Percentiles rank a stretch among this genome's conserved stretches.
phyloP scores from a whole-genome alignment of 2,888 invertebrate genomes.

The Ceriagrion tenellum region DNA sequence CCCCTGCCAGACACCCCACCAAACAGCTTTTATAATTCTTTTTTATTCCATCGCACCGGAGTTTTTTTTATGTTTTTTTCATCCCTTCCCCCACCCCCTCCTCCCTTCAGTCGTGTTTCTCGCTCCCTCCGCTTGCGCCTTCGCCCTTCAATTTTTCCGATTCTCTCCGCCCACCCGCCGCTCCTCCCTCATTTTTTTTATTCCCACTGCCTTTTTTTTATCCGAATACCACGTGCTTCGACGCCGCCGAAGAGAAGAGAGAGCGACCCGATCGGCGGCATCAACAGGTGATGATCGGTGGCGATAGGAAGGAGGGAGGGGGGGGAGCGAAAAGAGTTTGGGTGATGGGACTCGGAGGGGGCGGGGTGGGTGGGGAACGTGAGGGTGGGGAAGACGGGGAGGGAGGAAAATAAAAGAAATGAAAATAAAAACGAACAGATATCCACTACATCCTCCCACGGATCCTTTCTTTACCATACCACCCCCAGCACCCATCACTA shows the following conservation, averaged over 20 bases:
- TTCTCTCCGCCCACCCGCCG: not conserved
- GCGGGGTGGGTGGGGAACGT: not conserved
- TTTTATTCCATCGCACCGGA: slow-evolving; percentile 25
- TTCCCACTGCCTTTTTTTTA: not conserved
- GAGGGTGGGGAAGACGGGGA: not conserved
- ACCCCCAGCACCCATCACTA: not conserved
- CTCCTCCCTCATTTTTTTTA: slow-evolving; percentile 1
- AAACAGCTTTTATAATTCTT: not conserved
- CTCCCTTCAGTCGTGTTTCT: not conserved
- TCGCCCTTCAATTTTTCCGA: slow-evolving; percentile 26
- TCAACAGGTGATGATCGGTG: slow-evolving; percentile 67
- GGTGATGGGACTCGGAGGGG: too few relatives aligned
- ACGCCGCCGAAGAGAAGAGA: not conserved
- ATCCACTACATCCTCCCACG: not conserved
- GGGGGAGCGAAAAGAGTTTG: not conserved
- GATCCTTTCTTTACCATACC: not conserved
- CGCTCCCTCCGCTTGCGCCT: not conserved
- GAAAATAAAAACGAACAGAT: not conserved
- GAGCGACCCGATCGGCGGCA: slow-evolving; percentile 29
- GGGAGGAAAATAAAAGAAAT: not conserved
- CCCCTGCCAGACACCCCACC: not conserved
- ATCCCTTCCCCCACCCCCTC: not conserved
- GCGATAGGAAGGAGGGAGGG: slow-evolving; percentile 38
- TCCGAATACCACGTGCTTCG: slow-evolving; percentile 56
- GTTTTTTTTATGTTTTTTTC: slow-evolving; percentile 31